Evolutionary conservation across 2,888 invertebrate species (phyloP), one percentile per base, ranked within the genome.

Genomic region (Apocheima hispidaria): DNA sequence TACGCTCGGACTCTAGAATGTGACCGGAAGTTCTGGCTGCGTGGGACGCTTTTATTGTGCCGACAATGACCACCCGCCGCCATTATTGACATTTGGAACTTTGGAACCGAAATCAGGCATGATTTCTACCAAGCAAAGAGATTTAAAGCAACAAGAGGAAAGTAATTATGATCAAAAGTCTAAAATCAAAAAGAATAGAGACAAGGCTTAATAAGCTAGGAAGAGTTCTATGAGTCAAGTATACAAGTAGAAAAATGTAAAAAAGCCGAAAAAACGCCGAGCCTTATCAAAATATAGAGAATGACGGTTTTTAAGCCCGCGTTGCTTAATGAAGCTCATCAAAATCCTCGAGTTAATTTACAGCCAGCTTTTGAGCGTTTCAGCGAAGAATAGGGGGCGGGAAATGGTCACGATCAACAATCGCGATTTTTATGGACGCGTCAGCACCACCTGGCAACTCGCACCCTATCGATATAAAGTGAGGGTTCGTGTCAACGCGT

Each of bases 291-390:
- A 61, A 41, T 53, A n/a, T 23, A 20, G 41, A 9, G 26, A 57
- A 53, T 52, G 61, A 57, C 52, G 48, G 23, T 62, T 62, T n/a
- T 62, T 56, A 52, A 36, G 56, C 56, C 43, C 41, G 41, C 38
- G 48, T 53, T 62, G 56, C 56, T 33, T 62, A 53, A 62, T 46
- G 56, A 57, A 62, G 48, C 61, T 57, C 52, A 57, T 56, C 52
- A 48, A 57, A 52, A 52, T 16, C 40, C 40, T 52, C 48, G 46
- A 35, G 33, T 56, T 56, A 56, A 61, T 61, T 56, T 61, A 52
- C 44, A 28, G 44, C 38, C 36, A 23, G 41, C 36, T 50, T 48
- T 44, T 35, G 43, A 23, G 26, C 56, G 26, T 46, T 56, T 52
- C 33, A 40, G 28, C 7, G 26, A 48, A 60, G 23, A 44, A 60